Conservation (phyloP, 1,140 invertebrate species). For the Sitophilus oryzae region DNA sequence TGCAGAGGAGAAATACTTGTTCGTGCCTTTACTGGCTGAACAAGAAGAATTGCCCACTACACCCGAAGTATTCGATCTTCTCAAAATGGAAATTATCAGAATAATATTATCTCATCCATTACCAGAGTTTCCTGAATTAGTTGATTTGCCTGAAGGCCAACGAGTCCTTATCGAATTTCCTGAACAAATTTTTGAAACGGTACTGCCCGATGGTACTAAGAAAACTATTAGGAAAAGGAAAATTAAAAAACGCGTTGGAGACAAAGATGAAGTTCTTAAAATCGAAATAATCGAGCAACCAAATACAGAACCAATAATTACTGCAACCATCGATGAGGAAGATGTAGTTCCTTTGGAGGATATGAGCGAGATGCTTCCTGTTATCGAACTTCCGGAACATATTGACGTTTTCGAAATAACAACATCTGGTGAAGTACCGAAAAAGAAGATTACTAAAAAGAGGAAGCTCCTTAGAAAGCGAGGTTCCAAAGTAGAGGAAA, state of each 20-base stretch:
- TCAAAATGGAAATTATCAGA: slow-evolving; percentile 31
- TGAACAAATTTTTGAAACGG: slow-evolving; percentile 11
- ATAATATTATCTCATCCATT: slow-evolving; percentile 31
- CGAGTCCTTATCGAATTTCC: slow-evolving; percentile 27
- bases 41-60: slow-evolving; percentile 24
- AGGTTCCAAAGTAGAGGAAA: slow-evolving; percentile 38
- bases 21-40: slow-evolving; percentile 29
- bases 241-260: slow-evolving; percentile 26
- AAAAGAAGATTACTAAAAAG: slow-evolving; percentile 38
- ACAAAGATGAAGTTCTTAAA: slow-evolving; percentile 29
- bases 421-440: slow-evolving; percentile 42
- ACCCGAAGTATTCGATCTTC: slow-evolving; percentile 28
- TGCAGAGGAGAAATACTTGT: slow-evolving; percentile 28
- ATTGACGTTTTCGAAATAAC: slow-evolving; percentile 45
- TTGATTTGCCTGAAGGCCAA: slow-evolving; percentile 13
- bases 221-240: slow-evolving; percentile 27
- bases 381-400: slow-evolving; percentile 44
- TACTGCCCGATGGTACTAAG: slow-evolving; percentile 16
- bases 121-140: slow-evolving; percentile 27
- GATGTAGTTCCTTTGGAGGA: slow-evolving; percentile 14
- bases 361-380: slow-evolving; percentile 17
- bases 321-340: slow-evolving; percentile 22
- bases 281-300: slow-evolving; percentile 19
- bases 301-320: slow-evolving; percentile 21
- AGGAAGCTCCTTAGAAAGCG: slow-evolving; percentile 33